Conservation (phyloP, 2,113 vertebrate genomes). For the Aplodontia rufa region DNA sequence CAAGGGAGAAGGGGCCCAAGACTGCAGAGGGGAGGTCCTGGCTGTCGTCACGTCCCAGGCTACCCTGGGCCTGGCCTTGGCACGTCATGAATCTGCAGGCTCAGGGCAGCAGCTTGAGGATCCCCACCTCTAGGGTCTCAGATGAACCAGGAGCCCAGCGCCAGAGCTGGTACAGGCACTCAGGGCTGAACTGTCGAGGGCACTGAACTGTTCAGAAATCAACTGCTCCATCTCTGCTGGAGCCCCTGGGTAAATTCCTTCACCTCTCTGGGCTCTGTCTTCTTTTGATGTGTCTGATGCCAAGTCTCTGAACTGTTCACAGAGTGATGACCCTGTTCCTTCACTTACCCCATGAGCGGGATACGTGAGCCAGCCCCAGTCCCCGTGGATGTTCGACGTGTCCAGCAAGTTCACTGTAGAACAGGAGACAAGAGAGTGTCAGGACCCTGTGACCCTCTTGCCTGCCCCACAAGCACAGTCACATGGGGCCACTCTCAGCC, state of each 20-base stretch:
- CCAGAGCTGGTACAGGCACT: not conserved
- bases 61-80: not conserved
- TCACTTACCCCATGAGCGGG: conserved; percentile 95
- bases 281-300: not conserved
- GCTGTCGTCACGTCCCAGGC: not conserved
- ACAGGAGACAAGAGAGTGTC: conserved; percentile 66
- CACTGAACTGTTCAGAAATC: not conserved
- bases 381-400: conserved; percentile 92
- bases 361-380: conserved; percentile 98
- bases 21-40: not conserved
- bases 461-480: not conserved
- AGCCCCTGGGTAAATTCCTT: not conserved
- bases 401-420: conserved; percentile 95
- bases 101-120: not conserved
- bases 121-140: not conserved
- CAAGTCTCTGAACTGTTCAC: not conserved
- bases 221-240: not conserved
- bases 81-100: accelerated
- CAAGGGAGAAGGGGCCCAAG: not conserved
- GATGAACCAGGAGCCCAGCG: accelerated
- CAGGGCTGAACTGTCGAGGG: too few relatives aligned
- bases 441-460: not conserved
- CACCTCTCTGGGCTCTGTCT: not conserved
- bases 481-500: not conserved
- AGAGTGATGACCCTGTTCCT: accelerated